Evolutionary conservation across 2,113 vertebrate genomes (phyloP), one percentile per base, ranked within the genome.

Genomic region (Hydrolagus affinis): DNA sequence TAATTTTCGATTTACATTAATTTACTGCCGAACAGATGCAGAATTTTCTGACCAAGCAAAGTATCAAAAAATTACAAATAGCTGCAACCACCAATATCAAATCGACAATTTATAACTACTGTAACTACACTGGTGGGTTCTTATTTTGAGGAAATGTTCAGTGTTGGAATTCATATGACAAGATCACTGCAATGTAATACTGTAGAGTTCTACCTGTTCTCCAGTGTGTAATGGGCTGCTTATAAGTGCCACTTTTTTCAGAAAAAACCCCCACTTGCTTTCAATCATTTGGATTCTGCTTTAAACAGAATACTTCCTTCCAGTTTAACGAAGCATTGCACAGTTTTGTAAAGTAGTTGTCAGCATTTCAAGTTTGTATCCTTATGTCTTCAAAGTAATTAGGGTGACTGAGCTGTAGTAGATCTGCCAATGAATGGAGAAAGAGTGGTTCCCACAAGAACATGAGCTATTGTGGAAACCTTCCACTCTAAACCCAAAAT

Each of bases 401-500:
- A 69, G 17, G 15, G 0, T 69, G 66, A 69, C 1, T 0, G 66
- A 1, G 15, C 66, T 19, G 66, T 19, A 69, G 21, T 69, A 21
- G 8, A 6, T 19, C 4, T 1, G 17, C 11, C 8, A 69, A 44
- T 44, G 44, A 44, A 44, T 44, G 44, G 44, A 44, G 2, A 1
- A 44, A 44, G 1, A 10, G 62, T 30, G 32, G 64, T 69, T 86
- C 78, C 69, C 86, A 71, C 68, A 85, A 30, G 44, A 21, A 60
- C 25, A 8, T 32, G 60, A 44, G 44, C 62, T 32, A 44, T 69
- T 73, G 11, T 62, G 23, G 68, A 70, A 57, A 28, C 25, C 69
- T 23, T 1, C 85, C 28, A 68, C 12, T n/a, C 23, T 28, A 30
- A 30, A 57, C 60, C 21, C 57, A 30, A 28, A 32, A 71, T n/a